These are phyloP conservation scores for Rhopalosiphum padi DNA, from an alignment of 1,140 invertebrate species.

Conservation along the genomic window DNA sequence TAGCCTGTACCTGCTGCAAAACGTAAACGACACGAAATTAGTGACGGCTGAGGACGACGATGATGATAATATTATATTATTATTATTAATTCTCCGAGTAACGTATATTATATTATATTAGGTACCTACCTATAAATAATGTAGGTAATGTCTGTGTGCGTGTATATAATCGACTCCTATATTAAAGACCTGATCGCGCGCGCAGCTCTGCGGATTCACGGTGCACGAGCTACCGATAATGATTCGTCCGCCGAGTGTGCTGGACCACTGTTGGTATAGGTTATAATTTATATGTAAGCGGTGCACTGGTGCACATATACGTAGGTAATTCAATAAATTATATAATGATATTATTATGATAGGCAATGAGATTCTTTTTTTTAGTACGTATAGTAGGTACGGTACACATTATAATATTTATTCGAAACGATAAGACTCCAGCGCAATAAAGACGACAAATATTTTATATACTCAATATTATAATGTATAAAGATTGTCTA, in stretches of 20 bases:
- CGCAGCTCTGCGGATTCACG: not conserved
- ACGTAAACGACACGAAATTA: not conserved
- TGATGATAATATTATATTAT: not conserved
- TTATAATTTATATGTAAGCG: not conserved
- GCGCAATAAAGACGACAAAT: not conserved
- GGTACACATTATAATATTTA: not conserved
- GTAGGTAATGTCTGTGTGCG: not conserved
- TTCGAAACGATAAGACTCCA: not conserved
- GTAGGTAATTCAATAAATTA: not conserved
- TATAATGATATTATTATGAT: not conserved
- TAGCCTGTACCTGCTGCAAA: not conserved
- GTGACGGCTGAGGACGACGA: not conserved
- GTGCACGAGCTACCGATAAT: slow-evolving; percentile 27
- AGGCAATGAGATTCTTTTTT: not conserved
- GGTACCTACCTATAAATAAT: not conserved
- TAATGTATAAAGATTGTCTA: too few relatives aligned
- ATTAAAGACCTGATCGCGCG: not conserved
- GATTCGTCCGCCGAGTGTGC: not conserved
- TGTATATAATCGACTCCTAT: slow-evolving; percentile 5
- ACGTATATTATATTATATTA: not conserved
- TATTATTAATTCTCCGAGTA: not conserved
- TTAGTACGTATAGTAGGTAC: not conserved
- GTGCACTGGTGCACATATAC: not conserved
- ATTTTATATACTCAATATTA: not conserved
- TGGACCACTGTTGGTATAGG: not conserved